Base-by-base conservation (phyloP, 2,888 invertebrate genomes). In the Endotricha flammealis region DNA sequence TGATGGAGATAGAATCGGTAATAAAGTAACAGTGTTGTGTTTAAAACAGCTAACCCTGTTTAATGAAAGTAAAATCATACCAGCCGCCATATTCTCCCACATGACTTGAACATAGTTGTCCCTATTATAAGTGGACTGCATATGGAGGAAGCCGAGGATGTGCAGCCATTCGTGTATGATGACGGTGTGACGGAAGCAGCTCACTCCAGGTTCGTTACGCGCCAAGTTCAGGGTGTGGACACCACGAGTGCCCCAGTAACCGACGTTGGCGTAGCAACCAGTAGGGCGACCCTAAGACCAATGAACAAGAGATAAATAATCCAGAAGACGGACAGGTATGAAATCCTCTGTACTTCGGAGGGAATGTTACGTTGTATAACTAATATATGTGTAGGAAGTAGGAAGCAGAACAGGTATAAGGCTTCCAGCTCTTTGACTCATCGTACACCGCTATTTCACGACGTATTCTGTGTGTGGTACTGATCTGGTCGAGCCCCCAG, bases 51-150 rank as follows among this genome's bases (percentile, higher is more conserved):
- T n/a, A n/a, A n/a, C n/a, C n/a, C n/a, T n/a, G n/a, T n/a, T n/a
- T n/a, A 17, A 16, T 16, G n/a, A 36, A 14, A n/a, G n/a, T n/a
- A n/a, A n/a, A n/a, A n/a, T n/a, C 24, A 33, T 46, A 88, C 89
- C 88, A 36, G 64, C 54, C 40, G 78, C 58, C 17, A 91, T 90
- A 53, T 92, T 92, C 17, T 89, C 88, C 87, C 89, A 90, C 42
- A 88, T 76, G 44, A 93, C 91, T 38, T 80, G 83, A 1, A 93
- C 90, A 57, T 87, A 49, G 28, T 46, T 38, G 32, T 49, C 48
- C 8, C 48, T 36, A 34, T 49, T 36, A 30, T 42, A 39, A 2
- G 46, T 46, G 36, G 44, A 42, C 32, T 49, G 48, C 48, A 49
- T 49, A 39, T 49, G 48, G n/a, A 41, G 33, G 8, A 33, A n/a